Evolutionary conservation across 2,797 vertebrate species (phyloP).

Genomic region (Psittacula derbiana): DNA sequence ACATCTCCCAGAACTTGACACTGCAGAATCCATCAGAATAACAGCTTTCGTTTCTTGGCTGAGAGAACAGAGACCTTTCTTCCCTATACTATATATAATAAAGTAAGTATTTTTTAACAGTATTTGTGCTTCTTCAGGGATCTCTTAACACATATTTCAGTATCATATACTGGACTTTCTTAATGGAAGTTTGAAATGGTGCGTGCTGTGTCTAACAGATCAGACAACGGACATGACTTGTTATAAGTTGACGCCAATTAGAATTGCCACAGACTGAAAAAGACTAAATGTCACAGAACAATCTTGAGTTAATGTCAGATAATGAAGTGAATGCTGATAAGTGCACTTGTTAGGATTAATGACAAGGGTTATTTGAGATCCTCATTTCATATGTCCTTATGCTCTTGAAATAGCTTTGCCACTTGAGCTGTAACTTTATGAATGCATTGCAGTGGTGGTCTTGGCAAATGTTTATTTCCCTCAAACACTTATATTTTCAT

Average conservation of each 20-base stretch:
- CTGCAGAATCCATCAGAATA: slow-evolving; percentile 88
- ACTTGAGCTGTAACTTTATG: neutral
- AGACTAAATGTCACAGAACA: neutral
- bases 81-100: slow-evolving; percentile 87
- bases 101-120: slow-evolving; percentile 76
- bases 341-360: neutral
- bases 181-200: neutral
- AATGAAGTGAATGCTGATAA: neutral
- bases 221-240: neutral
- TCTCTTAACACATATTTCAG: neutral
- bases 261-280: neutral
- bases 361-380: neutral
- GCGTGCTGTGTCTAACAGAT: neutral
- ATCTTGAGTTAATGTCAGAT: neutral
- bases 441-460: neutral
- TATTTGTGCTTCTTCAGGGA: neutral
- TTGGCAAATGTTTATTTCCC: neutral
- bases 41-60: slow-evolving; percentile 90
- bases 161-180: neutral
- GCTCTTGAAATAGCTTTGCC: neutral
- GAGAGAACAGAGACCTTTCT: slow-evolving; percentile 93
- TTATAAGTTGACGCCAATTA: neutral
- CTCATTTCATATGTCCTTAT: neutral
- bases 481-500: slow-evolving; percentile 45
- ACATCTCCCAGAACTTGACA: slow-evolving; percentile 91